Base-by-base conservation (phyloP, 2,113 vertebrate species). In the Psephotus haematonotus region DNA sequence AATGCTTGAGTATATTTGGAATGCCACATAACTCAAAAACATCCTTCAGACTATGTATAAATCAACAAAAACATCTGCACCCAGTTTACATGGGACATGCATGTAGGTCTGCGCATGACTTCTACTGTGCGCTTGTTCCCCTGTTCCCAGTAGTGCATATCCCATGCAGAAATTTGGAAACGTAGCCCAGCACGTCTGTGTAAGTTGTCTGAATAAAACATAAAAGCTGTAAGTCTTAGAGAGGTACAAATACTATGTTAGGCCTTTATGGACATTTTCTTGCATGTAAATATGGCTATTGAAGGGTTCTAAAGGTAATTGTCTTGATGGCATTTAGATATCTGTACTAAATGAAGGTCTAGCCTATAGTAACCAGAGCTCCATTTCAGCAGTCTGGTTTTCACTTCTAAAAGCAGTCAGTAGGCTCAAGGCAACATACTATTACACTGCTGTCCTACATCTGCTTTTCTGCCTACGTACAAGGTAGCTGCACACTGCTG, bases 251-350 rank as follows among this genome's bases (percentile, higher is more conserved):
- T 64, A 91, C 33, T 62, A 35, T 70, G 75, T 65, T 88, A 95
- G 71, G 90, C 90, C 83, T 97, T 92, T 68, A 41, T 84, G 76
- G 97, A 91, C 75, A 17, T 97, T 97, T 96, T 82, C 80, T 91
- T 90, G 77, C 64, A 78, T 69, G 59, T 94, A 92, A 77, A 93
- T 96, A 94, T 94, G 96, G 82, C 83, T 97, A 96, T 97, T 84
- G 95, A 97, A 96, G 87, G 93, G 91, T 95, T 95, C 65, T 97
- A 95, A 95, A 96, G 86, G 86, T 52, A 93, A 82, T 70, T 84
- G 74, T 71, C 82, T 91, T 53, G 1, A 75, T 85, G 37, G 95
- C 86, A 81, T 77, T 95, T 97, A 81, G 74, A 74, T 86, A 69
- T 9, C 78, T 44, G 57, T 79, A n/a, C 70, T 93, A 91, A 95